Evolutionary conservation across 2,113 vertebrate species (phyloP).

Genomic region (Merops nubicus): DNA sequence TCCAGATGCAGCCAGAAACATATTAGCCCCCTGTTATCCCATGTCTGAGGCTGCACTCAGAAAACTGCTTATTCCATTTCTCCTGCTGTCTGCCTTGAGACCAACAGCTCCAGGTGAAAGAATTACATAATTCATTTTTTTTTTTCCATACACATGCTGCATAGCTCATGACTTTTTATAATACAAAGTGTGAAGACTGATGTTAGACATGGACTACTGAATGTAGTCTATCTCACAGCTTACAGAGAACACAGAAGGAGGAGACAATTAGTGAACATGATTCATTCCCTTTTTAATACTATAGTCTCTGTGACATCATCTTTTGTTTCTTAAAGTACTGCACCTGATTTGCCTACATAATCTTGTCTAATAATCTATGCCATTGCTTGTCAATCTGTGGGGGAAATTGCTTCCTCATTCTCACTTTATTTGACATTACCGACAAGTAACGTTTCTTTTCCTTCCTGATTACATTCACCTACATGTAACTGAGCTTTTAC

Average conservation of each 20-base stretch:
- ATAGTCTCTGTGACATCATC: neutral
- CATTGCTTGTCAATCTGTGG: neutral
- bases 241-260: neutral
- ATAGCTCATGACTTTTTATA: neutral
- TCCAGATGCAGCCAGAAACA: conserved; percentile 23
- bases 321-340: neutral
- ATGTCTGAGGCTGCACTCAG: neutral
- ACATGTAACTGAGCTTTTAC: neutral
- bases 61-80: neutral
- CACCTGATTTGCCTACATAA: neutral
- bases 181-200: neutral
- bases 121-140: neutral
- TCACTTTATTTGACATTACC: conserved; percentile 37
- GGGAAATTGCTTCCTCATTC: conserved; percentile 49
- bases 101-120: neutral
- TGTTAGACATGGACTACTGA: neutral
- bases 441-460: conserved; percentile 47
- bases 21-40: neutral
- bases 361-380: conserved; percentile 29
- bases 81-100: neutral
- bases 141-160: neutral
- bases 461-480: conserved; percentile 42
- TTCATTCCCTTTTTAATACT: neutral
- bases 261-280: neutral
- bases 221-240: neutral